Evolutionary conservation across 2,797 vertebrate species (phyloP).

Genomic region (Micrastur ruficollis): DNA sequence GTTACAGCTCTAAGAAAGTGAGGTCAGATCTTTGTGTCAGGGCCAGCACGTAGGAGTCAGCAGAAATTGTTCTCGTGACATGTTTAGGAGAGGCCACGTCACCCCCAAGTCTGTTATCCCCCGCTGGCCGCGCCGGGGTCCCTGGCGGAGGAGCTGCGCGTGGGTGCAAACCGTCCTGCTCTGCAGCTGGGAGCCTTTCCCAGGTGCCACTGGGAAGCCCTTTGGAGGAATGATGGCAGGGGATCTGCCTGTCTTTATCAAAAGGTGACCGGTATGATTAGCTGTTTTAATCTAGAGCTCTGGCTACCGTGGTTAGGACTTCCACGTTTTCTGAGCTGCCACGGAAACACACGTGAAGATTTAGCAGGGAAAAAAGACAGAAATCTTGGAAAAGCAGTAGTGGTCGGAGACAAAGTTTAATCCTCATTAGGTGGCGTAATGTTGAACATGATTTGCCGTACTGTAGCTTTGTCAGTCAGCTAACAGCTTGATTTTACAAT

Average conservation of each 20-base stretch:
- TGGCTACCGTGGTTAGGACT: neutral
- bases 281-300: neutral
- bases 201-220: neutral
- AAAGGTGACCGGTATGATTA: neutral
- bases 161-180: neutral
- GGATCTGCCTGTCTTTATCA: neutral
- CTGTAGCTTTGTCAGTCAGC: neutral
- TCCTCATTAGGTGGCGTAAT: neutral
- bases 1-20: neutral
- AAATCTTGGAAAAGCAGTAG: neutral
- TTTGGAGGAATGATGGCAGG: neutral
- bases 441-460: neutral
- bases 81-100: neutral
- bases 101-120: neutral
- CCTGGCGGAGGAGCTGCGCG: neutral
- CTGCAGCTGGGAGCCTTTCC: neutral
- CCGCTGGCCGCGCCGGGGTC: neutral
- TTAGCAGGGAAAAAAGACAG: neutral
- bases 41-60: neutral
- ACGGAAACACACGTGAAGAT: neutral
- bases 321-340: neutral
- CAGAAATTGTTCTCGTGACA: neutral
- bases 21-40: neutral
- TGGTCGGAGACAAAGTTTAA: slow-evolving; percentile 9
- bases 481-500: slow-evolving; percentile 27